A percentile compares a stretch with the other conserved stretches of the same genome.
Conservation (phyloP, 2,113 vertebrate species). For the Platysternon megacephalum region DNA sequence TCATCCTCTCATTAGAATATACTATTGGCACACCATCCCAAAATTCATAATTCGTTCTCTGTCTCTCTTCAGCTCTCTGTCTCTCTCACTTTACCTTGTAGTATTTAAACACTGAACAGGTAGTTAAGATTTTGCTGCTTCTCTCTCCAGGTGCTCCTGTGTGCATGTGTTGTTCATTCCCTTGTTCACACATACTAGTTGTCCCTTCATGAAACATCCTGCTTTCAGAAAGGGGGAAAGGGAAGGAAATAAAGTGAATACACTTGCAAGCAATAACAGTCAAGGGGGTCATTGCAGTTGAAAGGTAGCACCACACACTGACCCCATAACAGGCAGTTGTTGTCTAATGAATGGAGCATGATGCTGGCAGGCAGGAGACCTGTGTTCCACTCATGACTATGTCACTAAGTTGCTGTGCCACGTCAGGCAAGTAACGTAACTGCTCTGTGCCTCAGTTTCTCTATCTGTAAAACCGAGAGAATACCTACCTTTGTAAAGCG, state of each 20-base stretch:
- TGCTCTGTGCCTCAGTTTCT: neutral
- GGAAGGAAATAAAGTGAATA: neutral
- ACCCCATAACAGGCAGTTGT: neutral
- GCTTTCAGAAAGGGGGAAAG: neutral
- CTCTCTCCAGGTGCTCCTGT: neutral
- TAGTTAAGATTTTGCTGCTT: neutral
- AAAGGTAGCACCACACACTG: neutral
- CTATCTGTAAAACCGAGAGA: neutral
- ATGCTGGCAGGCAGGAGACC: neutral
- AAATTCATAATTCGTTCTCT: neutral
- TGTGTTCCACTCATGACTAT: neutral
- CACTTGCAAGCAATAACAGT: neutral
- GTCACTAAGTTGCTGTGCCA: neutral
- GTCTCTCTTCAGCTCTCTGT: neutral
- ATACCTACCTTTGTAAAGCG: neutral
- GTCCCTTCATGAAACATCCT: neutral
- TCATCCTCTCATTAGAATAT: neutral
- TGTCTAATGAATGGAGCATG: neutral
- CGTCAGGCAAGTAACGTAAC: neutral
- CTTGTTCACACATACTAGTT: neutral
- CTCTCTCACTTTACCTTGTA: neutral
- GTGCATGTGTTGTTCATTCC: neutral
- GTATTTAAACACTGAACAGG: neutral
- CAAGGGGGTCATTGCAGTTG: neutral
- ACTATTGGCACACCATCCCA: neutral